These are phyloP conservation scores for Luffia ferchaultella DNA, from an alignment of 2,888 invertebrate genomes.

Conservation along the genomic window DNA sequence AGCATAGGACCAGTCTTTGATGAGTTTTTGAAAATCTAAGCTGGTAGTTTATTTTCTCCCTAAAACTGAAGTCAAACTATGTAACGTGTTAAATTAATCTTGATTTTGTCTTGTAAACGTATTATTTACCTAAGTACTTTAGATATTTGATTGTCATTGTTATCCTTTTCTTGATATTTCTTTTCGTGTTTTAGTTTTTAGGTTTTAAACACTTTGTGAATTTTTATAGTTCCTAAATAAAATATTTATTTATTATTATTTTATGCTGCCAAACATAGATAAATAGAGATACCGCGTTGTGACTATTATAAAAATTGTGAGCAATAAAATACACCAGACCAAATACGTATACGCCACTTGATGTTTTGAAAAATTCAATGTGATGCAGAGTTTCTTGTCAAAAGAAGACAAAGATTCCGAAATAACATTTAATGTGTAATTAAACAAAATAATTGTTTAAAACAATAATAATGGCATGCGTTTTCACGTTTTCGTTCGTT, in stretches of 20 bases:
- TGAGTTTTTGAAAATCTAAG: too few relatives aligned
- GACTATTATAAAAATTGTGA: background rate
- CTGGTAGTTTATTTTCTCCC: too few relatives aligned
- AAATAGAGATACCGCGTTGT: background rate
- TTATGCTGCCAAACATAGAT: background rate
- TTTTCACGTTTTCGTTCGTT: background rate
- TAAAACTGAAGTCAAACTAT: background rate
- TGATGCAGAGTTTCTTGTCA: background rate
- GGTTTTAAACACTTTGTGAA: background rate
- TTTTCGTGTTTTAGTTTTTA: background rate
- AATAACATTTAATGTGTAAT: background rate
- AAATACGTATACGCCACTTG: background rate
- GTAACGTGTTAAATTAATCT: background rate
- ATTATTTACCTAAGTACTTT: background rate
- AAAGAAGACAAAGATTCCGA: background rate
- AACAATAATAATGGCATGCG: background rate
- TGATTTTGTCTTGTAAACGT: background rate
- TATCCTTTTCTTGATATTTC: background rate
- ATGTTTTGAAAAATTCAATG: background rate
- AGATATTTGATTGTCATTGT: background rate
- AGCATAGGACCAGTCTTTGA: too few relatives aligned
- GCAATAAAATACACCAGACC: background rate
- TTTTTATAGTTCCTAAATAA: background rate
- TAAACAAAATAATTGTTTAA: background rate
- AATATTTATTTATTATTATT: background rate